Evolutionary conservation across 23 tunicate genomes (phyloP), one percentile per base, ranked within the genome.

Genomic region (Clavelina lepadiformis): DNA sequence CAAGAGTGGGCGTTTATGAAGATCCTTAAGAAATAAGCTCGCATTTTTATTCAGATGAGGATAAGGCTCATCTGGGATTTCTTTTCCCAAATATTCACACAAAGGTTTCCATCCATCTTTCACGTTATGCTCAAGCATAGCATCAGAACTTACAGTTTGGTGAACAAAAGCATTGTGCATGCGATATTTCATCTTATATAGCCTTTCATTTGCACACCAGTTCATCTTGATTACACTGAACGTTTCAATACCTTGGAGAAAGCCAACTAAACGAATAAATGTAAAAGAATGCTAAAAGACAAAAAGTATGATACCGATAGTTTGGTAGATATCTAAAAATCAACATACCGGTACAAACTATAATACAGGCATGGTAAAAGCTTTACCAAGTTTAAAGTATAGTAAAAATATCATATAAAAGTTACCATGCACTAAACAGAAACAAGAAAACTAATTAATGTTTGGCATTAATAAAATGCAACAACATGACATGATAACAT

Each of bases 1-100:
- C 38, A 78, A 47, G 24, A 78, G 36, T 2, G 35, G 51, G 22
- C 66, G 32, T 19, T 53, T 28, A 13, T 29, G 46, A n/a, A 49
- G 19, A 33, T 78, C 75, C 33, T 59, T 66, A 22, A 56, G 19
- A 31, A 78, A 78, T 6, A 78, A 30, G 35, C 69, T 68, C 31
- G 71, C 75, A 46, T 53, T 44, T 46, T 86, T 86, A 50, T 86
- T 86, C 56, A 72, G 60, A 47, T 86, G 95, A 13, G 95, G 95
- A 57, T 78, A 86, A 11, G 95, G 69, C 2, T 68, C 37, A 11
- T 26, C 56, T 25, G 95, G 95, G 4, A 71, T 20, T 11, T 78
- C 75, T 33, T 44, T 28, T 1, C 38, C 80, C n/a, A 78, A 55
- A 58, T 61, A 86, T 24, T 78, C 38, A 37, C 95, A 86, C 36